Base-by-base conservation (phyloP, 2,888 invertebrate species). In the Automeris io region DNA sequence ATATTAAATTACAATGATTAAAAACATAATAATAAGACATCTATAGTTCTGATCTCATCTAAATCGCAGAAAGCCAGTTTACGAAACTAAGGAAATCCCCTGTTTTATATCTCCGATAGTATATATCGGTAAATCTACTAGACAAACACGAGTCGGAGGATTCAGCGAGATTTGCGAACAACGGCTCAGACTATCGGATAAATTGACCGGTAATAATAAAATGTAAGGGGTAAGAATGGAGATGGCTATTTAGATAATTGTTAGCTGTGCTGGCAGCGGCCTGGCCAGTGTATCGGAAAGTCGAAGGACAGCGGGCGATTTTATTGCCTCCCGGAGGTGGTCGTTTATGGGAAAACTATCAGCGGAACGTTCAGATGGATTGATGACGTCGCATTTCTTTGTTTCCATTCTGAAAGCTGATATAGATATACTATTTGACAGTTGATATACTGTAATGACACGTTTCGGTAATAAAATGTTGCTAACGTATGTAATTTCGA, bases 171-270 rank as follows among this genome's bases (percentile, higher is more conserved):
- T 79, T 78, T 78, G 80, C 81, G 66, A 73, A 80, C 76, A 61
- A 47, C 54, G 54, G 58, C 71, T 43, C 23, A 44, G 47, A 46
- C 61, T 52, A 61, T 75, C 71, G 74, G 81, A 80, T 81, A 86
- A 85, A 87, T 86, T 85, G 87, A 81, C 85, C 86, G 83, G 83
- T 80, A 83, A 81, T 87, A 86, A 87, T 85, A 87, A 87, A 87
- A 80, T 72, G 82, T 81, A 87, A 86, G 82, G 81, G 86, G 86
- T 85, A 85, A 83, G 82, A 86, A 86, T 83, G 82, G 79, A 87
- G 87, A 87, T 87, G 77, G 85, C 87, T 81, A 87, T 87, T 87
- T 87, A 87, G 87, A 87, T 87, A 87, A 87, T 87, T 87, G 86
- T 83, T 76, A 65, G 78, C 80, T 68, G 58, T 60, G 79, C 78